Evolutionary conservation across 1,140 invertebrate genomes (phyloP).

Genomic region (Drosophila sechellia): DNA sequence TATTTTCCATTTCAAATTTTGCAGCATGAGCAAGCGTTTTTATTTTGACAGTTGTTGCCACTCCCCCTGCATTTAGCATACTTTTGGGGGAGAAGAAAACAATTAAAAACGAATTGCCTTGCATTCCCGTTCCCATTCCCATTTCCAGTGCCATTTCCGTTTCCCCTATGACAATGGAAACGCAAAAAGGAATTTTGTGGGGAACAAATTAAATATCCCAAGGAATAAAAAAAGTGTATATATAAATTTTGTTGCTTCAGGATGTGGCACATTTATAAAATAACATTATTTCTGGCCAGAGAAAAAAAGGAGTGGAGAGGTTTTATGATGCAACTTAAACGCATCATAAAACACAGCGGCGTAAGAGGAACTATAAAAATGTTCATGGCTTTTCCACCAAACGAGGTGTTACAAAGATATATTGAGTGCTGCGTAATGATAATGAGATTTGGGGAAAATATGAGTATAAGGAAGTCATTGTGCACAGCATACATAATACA

Average conservation of each 20-base stretch:
- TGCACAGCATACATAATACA: not conserved
- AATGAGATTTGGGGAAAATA: conserved; percentile 10
- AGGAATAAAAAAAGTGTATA: conserved; percentile 11
- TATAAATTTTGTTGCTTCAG: conserved; percentile 39
- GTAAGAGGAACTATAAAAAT: conserved; percentile 39
- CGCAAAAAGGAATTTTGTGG: conserved; percentile 31
- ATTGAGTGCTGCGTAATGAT: conserved; percentile 28
- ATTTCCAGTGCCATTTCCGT: not conserved
- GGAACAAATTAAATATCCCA: conserved; percentile 48
- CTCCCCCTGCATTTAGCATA: conserved; percentile 7
- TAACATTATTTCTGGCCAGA: conserved; percentile 16
- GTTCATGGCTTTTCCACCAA: conserved; percentile 17
- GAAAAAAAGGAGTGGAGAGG: not conserved
- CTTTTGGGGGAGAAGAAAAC: conserved; percentile 54
- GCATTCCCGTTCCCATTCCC: conserved; percentile 25
- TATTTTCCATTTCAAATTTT: conserved; percentile 68
- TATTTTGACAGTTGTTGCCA: conserved; percentile 76
- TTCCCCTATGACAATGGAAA: conserved; percentile 21
- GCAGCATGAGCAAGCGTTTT: conserved; percentile 69
- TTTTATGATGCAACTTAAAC: conserved; percentile 47
- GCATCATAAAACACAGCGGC: conserved; percentile 38
- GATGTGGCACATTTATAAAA: conserved; percentile 48
- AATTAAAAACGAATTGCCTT: conserved; percentile 75
- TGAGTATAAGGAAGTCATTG: not conserved
- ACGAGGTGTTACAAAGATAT: conserved; percentile 33